Percentiles rank a stretch among this genome's conserved stretches.
phyloP scores from a whole-genome alignment of 1,140 invertebrate genomes.

The Drosophila setifemur region DNA sequence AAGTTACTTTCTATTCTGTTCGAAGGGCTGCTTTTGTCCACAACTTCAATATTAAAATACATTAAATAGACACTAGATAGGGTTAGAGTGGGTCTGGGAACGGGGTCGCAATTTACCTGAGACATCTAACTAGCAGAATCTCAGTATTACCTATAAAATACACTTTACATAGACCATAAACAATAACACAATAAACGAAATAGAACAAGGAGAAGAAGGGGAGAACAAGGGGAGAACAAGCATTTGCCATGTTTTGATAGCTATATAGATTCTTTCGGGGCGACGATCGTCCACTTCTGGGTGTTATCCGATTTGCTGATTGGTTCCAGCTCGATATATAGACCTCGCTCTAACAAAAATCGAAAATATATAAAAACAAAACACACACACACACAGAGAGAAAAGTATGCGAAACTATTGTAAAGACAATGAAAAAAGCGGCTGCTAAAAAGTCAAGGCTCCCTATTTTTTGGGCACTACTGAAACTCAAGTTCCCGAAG shows the following conservation, averaged over 20 bases:
- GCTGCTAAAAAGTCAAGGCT: slow-evolving; percentile 40
- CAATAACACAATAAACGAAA: no score
- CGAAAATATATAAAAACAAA: neutral
- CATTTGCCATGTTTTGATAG: slow-evolving; percentile 43
- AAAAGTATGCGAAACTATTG: slow-evolving; percentile 28
- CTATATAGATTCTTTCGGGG: neutral
- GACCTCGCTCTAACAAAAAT: slow-evolving; percentile 25
- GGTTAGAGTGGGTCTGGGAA: slow-evolving; percentile 29
- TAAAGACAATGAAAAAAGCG: slow-evolving; percentile 39
- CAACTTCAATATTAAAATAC: slow-evolving; percentile 59
- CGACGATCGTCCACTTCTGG: slow-evolving; percentile 33
- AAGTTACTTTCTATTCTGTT: slow-evolving; percentile 56
- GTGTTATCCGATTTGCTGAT: slow-evolving; percentile 6
- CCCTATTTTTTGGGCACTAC: slow-evolving; percentile 24
- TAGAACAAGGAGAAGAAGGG: slow-evolving; percentile 6
- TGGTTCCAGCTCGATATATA: slow-evolving; percentile 12
- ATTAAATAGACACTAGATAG: slow-evolving; percentile 41
- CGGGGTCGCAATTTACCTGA: slow-evolving; percentile 38
- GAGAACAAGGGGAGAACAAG: slow-evolving; percentile 14
- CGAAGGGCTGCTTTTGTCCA: slow-evolving; percentile 13
- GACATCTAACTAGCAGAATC: slow-evolving; percentile 72
- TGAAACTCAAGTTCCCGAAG: slow-evolving; percentile 33
- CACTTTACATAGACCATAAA: slow-evolving; percentile 39
- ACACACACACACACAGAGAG: no score
- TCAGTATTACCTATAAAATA: slow-evolving; percentile 71